Evolutionary conservation across 2,888 invertebrate species (phyloP), one percentile per base, ranked within the genome.

Genomic region (Drosophila barbarae): DNA sequence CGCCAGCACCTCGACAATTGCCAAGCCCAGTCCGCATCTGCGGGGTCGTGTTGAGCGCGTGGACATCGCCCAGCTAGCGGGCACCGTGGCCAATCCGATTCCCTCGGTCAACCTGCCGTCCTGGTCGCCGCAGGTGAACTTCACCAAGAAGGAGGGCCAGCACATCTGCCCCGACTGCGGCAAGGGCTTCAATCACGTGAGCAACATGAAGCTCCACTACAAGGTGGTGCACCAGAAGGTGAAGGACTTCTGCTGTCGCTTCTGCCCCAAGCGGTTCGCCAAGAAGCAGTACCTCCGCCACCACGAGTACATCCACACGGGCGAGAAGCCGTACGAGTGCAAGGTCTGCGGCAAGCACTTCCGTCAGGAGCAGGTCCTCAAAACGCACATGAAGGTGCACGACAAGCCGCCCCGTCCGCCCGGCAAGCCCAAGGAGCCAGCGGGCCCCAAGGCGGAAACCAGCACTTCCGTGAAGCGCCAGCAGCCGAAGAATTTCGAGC

Each of bases 231-330:
- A 88, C 49, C 86, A 88, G 39, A 88, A 88, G 38, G 86, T 89
- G 8, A 89, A 88, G 58, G 87, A 87, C 34, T 89, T 83, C 34
- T 86, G 82, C 5, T 88, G 88, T 55, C 83, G 87, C 21, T 87
- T 81, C 51, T 88, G 88, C 47, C 87, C 88, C 12, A 86, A 87
- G 54, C 84, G 87, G 2, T 88, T 88, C 68, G 87, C 87, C n/a
- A 88, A 88, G 59, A 84, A 87, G 6, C 88, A 88, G 64, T 88
- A 88, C 6, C 71, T 88, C 2, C 87, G 88, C 6, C 87, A 89
- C 65, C 88, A 89, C 53, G 87, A 88, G 71, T 88, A 88, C 77
- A 88, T 86, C 1, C 89, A 88, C 49, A 88, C 89, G 0, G 89
- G 88, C 0, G 89, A 88, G 53, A 87, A 86, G 26, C 89, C 88